Percentiles rank a stretch among this genome's conserved stretches.
Conservation (phyloP, 2,113 vertebrate genomes). For the Rousettus leschenaultii region DNA sequence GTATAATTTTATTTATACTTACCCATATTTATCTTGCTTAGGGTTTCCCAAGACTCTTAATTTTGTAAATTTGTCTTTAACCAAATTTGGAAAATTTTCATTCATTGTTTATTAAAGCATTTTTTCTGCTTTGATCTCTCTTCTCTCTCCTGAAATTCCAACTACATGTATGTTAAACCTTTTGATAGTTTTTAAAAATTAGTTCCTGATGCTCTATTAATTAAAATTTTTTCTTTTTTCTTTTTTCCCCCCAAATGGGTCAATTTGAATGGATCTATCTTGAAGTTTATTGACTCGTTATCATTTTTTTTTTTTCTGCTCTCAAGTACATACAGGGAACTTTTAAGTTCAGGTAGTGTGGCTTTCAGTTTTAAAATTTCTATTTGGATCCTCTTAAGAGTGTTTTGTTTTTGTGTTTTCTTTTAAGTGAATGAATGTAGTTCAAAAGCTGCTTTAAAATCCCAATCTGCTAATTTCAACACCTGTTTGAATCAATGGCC, state of each 20-base stretch:
- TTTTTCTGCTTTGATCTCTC: neutral
- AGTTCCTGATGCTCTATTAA: neutral
- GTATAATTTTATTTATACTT: neutral
- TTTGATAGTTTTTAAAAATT: neutral
- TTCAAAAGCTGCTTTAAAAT: neutral
- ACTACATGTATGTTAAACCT: neutral
- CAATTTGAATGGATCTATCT: neutral
- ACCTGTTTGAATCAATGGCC: neutral
- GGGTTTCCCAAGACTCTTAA: neutral
- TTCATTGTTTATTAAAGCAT: neutral
- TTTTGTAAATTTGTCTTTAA: neutral
- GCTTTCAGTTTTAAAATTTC: constrained; percentile 9
- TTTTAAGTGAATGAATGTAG: neutral
- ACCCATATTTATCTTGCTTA: neutral
- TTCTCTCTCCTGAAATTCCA: neutral
- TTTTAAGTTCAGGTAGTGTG: neutral
- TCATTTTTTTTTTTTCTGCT: neutral
- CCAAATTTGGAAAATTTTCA: neutral
- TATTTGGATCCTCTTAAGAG: neutral
- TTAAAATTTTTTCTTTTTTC: neutral
- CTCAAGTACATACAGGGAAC: neutral
- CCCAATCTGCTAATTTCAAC: neutral
- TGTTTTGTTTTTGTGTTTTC: neutral
- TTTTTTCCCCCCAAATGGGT: neutral
- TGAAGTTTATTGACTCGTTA: neutral